These are phyloP conservation scores for Hyalella azteca DNA, from an alignment of 2,888 invertebrate species.

Conservation along the genomic window DNA sequence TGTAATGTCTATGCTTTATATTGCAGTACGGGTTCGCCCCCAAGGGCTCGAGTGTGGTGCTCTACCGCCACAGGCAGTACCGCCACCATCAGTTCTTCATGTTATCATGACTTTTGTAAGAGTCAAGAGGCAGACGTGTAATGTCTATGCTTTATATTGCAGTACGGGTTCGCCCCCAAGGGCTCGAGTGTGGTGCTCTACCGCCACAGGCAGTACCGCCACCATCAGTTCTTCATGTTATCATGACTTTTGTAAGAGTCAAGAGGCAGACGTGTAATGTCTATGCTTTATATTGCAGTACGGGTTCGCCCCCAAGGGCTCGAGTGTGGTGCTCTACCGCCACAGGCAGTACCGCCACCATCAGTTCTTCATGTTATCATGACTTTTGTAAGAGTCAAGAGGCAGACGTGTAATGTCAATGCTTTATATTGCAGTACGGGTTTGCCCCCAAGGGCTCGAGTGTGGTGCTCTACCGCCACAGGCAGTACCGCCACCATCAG, in stretches of 20 bases:
- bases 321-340: slow-evolving; percentile 88
- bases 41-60: slow-evolving; percentile 91
- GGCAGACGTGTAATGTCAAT: too few relatives aligned
- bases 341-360: slow-evolving; percentile 78
- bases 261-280: too few relatives aligned
- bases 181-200: slow-evolving; percentile 94
- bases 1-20: too few relatives aligned
- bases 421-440: slow-evolving; percentile 92
- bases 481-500: slow-evolving; percentile 83
- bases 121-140: too few relatives aligned
- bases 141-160: too few relatives aligned
- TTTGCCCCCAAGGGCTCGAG: slow-evolving; percentile 98
- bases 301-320: slow-evolving; percentile 96
- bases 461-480: slow-evolving; percentile 81
- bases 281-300: too few relatives aligned
- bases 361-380: slow-evolving; percentile 95
- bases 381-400: too few relatives aligned
- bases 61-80: slow-evolving; percentile 80
- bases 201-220: slow-evolving; percentile 76
- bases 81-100: slow-evolving; percentile 90
- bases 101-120: too few relatives aligned
- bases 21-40: slow-evolving; percentile 95
- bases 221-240: slow-evolving; percentile 91
- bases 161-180: slow-evolving; percentile 98
- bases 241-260: too few relatives aligned